Percentiles rank a stretch among this genome's conserved stretches.
phyloP scores from a whole-genome alignment of 2,113 vertebrate species.

The Hippocampus mohnikei region DNA sequence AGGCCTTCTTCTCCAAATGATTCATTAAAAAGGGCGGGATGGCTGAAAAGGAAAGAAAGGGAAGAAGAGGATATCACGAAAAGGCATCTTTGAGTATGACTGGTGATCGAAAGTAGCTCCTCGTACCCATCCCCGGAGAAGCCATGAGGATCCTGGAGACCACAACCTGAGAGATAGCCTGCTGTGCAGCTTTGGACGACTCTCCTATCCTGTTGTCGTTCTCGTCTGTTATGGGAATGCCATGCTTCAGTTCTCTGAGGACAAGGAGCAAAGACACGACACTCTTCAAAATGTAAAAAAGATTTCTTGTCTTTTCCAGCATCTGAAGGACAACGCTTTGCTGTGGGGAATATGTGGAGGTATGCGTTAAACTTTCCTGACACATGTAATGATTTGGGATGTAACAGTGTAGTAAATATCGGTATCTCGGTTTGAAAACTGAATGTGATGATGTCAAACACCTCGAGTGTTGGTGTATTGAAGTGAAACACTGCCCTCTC shows the following conservation, averaged over 20 bases:
- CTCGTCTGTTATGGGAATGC: slow-evolving; percentile 90
- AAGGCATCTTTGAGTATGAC: neutral
- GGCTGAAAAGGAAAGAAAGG: slow-evolving; percentile 67
- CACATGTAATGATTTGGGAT: neutral
- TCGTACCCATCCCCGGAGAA: slow-evolving; percentile 94
- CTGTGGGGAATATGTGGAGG: neutral
- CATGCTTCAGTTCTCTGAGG: slow-evolving; percentile 86
- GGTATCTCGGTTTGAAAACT: no score
- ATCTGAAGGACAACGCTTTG: neutral
- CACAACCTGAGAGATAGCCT: slow-evolving; percentile 93
- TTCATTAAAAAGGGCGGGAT: slow-evolving; percentile 98
- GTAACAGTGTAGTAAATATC: no score
- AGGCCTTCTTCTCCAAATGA: slow-evolving; percentile 92
- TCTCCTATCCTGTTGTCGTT: slow-evolving; percentile 89
- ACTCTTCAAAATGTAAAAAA: neutral
- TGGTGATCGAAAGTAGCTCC: neutral
- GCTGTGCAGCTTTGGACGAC: slow-evolving; percentile 87
- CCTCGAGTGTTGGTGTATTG: no score
- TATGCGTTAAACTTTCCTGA: neutral
- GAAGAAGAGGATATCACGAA: neutral
- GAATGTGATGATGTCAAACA: no score
- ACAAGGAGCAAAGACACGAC: slow-evolving; percentile 7
- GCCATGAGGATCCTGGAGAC: slow-evolving; percentile 97
- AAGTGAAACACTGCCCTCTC: no score
- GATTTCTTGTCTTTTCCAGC: neutral